Base-by-base conservation (phyloP, 2,797 vertebrate species). In the Allobates femoralis region DNA sequence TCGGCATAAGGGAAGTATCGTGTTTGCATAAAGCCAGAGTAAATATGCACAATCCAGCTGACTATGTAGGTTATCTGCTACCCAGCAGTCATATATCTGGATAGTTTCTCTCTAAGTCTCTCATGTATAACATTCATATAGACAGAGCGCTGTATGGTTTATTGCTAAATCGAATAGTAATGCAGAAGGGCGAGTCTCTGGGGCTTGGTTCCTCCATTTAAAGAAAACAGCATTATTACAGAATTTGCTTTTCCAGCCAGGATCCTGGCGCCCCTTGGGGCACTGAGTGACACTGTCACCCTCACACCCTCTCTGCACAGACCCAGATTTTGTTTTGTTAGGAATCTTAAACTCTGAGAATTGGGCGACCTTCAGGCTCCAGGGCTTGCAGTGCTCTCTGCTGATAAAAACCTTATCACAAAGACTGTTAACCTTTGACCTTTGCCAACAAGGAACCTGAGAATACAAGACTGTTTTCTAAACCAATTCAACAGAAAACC, bases 281-380 rank as follows among this genome's bases (percentile, higher is more conserved):
- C 55, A 60, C n/a, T 62, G 37, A 79, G 81, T 85, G 82, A 87
- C 76, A 80, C 77, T 75, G 82, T 88, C 83, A 85, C 82, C 56
- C 51, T 71, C 60, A 69, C 79, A 18, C 73, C 46, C 76, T 84
- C 66, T 58, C 15, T 28, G 8, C 77, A 34, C 69, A 69, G 55
- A 71, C 50, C 78, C 77, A 69, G 85, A 82, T 55, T 37, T 81
- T 84, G 67, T 88, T 87, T 87, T 87, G 55, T 87, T 87, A 84
- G 82, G 82, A 88, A 88, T 81, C 77, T 76, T 81, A 88, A 85
- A 88, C 86, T 85, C 82, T 85, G 83, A 81, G 82, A 81, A 88
- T 81, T 76, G 55, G 23, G 26, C 23, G 76, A 79, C 86, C 81
- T 76, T 87, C 82, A 66, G 46, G 82, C 86, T 67, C n/a, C 41